Base-by-base conservation (phyloP, 2,888 invertebrate species). In the Tricholauxania praeusta region DNA sequence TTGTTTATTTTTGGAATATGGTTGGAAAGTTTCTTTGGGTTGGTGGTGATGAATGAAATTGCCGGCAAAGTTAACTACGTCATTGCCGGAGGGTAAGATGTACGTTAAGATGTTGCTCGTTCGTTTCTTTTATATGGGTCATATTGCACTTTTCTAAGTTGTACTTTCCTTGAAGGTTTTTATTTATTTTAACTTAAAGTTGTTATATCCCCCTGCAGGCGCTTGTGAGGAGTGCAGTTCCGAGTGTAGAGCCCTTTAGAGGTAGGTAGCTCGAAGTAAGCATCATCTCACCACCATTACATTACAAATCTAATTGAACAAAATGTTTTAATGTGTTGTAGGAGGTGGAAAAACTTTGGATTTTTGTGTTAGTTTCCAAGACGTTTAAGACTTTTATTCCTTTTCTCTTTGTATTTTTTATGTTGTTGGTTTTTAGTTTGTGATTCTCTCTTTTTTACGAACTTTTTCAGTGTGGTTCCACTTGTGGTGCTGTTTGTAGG, bases 261-360 rank as follows among this genome's bases (percentile, higher is more conserved):
- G 28, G 28, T 28, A 28, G 28, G 28, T 28, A 3, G 28, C 3
- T 28, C 28, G 28, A 28, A 28, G 28, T 28, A 5, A 17, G n/a
- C 55, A 28, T 17, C 15, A 8, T 59, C 28, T 19, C 28, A 59
- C 32, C 28, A 12, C 22, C 32, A 65, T 28, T 15, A 57, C 47
- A 47, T 69, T 72, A 69, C 62, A 67, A 69, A 68, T 64, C 69
- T 68, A 68, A 72, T 72, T 74, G 64, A 72, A 71, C 49, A 59
- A 64, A 70, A 19, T 63, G 62, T 74, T 71, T 62, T 53, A 72
- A 69, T 65, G 59, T 71, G 48, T 28, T 72, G 47, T 52, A 70
- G 60, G 62, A 60, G n/a, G 22, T 69, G 57, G 64, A 72, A 69
- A 39, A 39, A 49, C 48, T 59, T 60, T 49, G n/a, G 48, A 69